A percentile compares a stretch with the other conserved stretches of the same genome.
Evolutionary conservation across 2,113 vertebrate species (phyloP).

Genomic region (Hoplias malabaricus): DNA sequence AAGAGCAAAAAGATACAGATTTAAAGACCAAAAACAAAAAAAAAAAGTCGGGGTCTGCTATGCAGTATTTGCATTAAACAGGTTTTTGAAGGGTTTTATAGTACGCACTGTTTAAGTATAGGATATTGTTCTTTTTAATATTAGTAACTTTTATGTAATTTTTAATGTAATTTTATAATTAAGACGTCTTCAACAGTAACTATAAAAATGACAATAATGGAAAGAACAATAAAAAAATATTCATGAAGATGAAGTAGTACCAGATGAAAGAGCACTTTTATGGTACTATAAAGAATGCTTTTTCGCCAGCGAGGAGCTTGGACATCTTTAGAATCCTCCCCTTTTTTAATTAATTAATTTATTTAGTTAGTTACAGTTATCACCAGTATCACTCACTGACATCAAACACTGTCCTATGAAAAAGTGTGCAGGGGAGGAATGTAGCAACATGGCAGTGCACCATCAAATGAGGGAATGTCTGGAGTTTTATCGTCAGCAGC

Average conservation of each 20-base stretch:
- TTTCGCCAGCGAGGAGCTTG: background rate
- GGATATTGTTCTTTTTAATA: too few species aligned
- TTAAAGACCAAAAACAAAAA: too few species aligned
- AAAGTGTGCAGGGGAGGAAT: conserved; percentile 69
- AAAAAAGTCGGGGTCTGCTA: too few species aligned
- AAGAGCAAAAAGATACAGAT: conserved; percentile 33
- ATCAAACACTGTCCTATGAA: conserved; percentile 38
- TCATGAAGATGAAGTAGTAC: background rate
- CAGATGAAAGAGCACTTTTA: background rate
- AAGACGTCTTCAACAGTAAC: too few species aligned
- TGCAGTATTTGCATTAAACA: too few species aligned
- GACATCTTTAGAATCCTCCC: background rate
- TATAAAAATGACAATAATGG: too few species aligned
- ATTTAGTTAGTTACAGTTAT: conserved; percentile 41
- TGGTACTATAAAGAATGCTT: conserved; percentile 26
- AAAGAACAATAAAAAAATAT: too few species aligned
- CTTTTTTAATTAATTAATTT: too few species aligned
- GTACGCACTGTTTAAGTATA: too few species aligned
- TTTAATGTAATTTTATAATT: too few species aligned
- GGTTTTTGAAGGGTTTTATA: too few species aligned
- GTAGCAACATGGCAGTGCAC: conserved; percentile 85
- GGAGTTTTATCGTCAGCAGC: conserved; percentile 91
- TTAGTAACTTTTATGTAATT: too few species aligned
- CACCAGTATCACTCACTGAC: conserved; percentile 20
- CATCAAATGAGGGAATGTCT: conserved; percentile 95